A percentile compares a stretch with the other conserved stretches of the same genome.
phyloP scores from a whole-genome alignment of 2,113 vertebrate genomes.

The Morone chrysops region DNA sequence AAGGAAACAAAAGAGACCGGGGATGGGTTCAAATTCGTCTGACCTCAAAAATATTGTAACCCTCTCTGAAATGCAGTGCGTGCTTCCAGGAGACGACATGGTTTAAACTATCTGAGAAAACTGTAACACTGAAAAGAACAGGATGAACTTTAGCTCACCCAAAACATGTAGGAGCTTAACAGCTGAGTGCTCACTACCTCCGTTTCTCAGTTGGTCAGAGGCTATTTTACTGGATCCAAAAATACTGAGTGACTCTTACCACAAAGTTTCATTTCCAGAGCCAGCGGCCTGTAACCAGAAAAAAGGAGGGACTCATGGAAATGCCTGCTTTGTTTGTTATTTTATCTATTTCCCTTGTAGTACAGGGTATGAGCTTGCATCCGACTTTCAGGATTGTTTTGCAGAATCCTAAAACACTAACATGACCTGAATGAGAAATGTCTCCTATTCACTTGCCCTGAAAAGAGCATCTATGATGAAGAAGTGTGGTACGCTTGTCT shows the following conservation, averaged over 20 bases:
- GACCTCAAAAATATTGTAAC: constrained; percentile 53
- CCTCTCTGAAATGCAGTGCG: constrained; percentile 14
- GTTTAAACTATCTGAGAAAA: constrained; percentile 37
- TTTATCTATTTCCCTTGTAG: constrained; percentile 19
- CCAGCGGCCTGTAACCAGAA: constrained; percentile 28
- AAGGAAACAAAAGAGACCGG: constrained; percentile 62
- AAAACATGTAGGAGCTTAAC: constrained; percentile 46
- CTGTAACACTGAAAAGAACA: constrained; percentile 6
- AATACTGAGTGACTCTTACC: constrained; percentile 54
- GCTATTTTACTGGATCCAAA: constrained; percentile 45
- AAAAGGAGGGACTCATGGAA: constrained; percentile 14
- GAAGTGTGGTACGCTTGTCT: constrained; percentile 64
- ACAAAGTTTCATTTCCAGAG: constrained; percentile 55
- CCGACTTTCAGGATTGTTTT: constrained; percentile 60
- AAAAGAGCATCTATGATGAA: constrained; percentile 72
- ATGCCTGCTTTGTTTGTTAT: constrained; percentile 51
- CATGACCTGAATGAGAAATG: constrained; percentile 72
- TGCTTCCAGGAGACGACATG: constrained; percentile 28
- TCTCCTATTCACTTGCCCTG: constrained; percentile 52
- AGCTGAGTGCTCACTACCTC: constrained; percentile 26
- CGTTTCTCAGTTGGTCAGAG: constrained; percentile 43
- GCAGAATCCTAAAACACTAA: constrained; percentile 43
- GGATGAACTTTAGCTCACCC: constrained; percentile 52
- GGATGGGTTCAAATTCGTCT: constrained; percentile 59
- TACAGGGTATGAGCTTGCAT: constrained; percentile 42